Evolutionary conservation across 1,140 invertebrate species (phyloP).

Genomic region (Charaxes varanes): DNA sequence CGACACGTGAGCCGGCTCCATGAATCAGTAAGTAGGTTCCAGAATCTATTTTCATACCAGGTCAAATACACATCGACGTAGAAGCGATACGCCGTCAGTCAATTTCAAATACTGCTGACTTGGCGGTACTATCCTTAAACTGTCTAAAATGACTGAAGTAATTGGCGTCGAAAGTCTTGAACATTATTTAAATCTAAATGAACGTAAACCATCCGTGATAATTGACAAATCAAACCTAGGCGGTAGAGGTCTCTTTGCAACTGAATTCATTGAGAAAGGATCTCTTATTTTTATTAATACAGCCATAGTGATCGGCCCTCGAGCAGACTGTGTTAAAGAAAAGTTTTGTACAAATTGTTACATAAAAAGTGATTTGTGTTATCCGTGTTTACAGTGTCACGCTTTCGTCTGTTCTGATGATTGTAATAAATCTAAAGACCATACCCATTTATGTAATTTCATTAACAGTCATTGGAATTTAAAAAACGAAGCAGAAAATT

Average conservation of each 20-base stretch:
- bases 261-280: slow-evolving; percentile 74
- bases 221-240: slow-evolving; percentile 74
- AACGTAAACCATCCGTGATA: no score
- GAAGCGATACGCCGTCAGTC: no score
- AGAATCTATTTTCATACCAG: no score
- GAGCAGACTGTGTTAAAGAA: slow-evolving; percentile 48
- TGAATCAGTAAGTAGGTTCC: no score
- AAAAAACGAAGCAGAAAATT: slow-evolving; percentile 48
- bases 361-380: slow-evolving; percentile 50
- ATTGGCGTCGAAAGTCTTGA: no score
- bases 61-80: no score
- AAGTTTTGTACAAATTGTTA: slow-evolving; percentile 75
- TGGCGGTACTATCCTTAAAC: no score
- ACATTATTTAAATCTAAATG: no score
- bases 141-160: no score
- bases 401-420: slow-evolving; percentile 73
- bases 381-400: slow-evolving; percentile 73
- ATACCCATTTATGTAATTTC: slow-evolving; percentile 75
- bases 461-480: slow-evolving; percentile 62
- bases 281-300: slow-evolving; percentile 80
- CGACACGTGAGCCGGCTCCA: no score
- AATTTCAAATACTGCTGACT: no score
- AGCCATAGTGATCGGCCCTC: slow-evolving; percentile 78
- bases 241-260: slow-evolving; percentile 81
- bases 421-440: slow-evolving; percentile 70